A percentile compares a stretch with the other conserved stretches of the same genome.
phyloP scores from a whole-genome alignment of 2,113 vertebrate genomes.

The Indri indri region DNA sequence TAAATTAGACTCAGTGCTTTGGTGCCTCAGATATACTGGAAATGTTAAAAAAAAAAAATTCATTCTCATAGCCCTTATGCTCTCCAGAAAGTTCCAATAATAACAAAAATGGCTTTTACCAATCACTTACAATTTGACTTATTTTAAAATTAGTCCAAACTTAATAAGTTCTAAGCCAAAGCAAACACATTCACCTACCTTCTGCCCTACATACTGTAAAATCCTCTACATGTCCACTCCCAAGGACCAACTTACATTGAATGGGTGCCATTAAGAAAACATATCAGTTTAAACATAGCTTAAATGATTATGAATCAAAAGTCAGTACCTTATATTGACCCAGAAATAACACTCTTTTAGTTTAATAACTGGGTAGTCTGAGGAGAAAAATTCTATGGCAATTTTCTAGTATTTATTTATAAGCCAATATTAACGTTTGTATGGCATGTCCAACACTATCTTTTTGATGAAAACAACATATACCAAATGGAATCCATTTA shows the following conservation, averaged over 20 bases:
- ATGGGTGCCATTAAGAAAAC: slow-evolving; percentile 16
- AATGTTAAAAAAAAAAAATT: slow-evolving; percentile 7
- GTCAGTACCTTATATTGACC: neutral
- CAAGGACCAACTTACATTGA: neutral
- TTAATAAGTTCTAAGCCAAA: slow-evolving; percentile 40
- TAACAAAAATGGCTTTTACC: slow-evolving; percentile 54
- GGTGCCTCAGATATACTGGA: slow-evolving; percentile 55
- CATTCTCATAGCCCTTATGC: neutral
- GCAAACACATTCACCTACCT: slow-evolving; percentile 46
- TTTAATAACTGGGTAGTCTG: slow-evolving; percentile 31
- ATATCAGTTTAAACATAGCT: slow-evolving; percentile 42
- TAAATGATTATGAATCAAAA: slow-evolving; percentile 30
- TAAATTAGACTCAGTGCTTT: slow-evolving; percentile 61
- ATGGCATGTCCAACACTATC: slow-evolving; percentile 11
- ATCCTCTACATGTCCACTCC: neutral
- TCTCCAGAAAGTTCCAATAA: slow-evolving; percentile 37
- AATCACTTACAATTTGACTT: slow-evolving; percentile 40
- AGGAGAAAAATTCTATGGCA: slow-evolving; percentile 8
- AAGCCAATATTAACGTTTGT: slow-evolving; percentile 37
- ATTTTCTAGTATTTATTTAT: slow-evolving; percentile 46
- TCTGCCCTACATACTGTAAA: slow-evolving; percentile 45
- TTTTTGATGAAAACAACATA: slow-evolving; percentile 46
- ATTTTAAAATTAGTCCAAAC: slow-evolving; percentile 33
- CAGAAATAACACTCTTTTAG: slow-evolving; percentile 32
- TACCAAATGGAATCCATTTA: slow-evolving; percentile 23